Evolutionary conservation across 2,113 vertebrate species (phyloP), one percentile per base, ranked within the genome.

Genomic region (Phyllostomus discolor): DNA sequence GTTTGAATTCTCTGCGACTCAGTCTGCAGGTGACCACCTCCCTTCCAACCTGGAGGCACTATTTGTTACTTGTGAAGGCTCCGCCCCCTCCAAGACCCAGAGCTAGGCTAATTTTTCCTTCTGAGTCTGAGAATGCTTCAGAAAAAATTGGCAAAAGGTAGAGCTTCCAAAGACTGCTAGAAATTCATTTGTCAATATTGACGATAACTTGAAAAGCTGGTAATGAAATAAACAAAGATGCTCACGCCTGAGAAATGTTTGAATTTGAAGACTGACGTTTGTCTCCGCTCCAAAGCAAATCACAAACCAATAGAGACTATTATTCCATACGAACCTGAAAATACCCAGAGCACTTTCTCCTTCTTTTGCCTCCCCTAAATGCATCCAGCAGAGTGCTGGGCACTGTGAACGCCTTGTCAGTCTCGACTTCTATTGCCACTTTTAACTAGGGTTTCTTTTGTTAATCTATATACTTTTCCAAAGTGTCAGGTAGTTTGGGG

Each of bases 21-120:
- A 19, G 92, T 0, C 92, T 50, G 85, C 95, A 94, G 96, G 96
- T 97, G 95, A 95, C 62, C 96, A 93, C 64, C 69, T 89, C 85
- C 93, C 79, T 83, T 70, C 73, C 33, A 72, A 90, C 76, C 91
- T 94, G 87, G 57, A 72, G 70, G 89, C 46, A 43, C 97, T 85
- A 97, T 97, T 97, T 97, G 97, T 96, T 48, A 93, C 88, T 86
- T 76, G 80, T 83, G 95, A 97, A 86, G 94, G 26, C 89, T 93
- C 82, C 43, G 93, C 93, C 91, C 93, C 87, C 91, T 94, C 93
- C 15, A 91, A 96, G 93, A 88, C 97, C 81, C 96, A 93, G 73
- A 93, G 59, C 96, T 94, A 85, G 17, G 80, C 80, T 96, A 86
- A 91, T 97, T 97, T 96, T 97, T 95, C 97, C 97, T 97, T 96